Evolutionary conservation across 1,140 invertebrate species (phyloP).

Genomic region (Ostrea edulis): DNA sequence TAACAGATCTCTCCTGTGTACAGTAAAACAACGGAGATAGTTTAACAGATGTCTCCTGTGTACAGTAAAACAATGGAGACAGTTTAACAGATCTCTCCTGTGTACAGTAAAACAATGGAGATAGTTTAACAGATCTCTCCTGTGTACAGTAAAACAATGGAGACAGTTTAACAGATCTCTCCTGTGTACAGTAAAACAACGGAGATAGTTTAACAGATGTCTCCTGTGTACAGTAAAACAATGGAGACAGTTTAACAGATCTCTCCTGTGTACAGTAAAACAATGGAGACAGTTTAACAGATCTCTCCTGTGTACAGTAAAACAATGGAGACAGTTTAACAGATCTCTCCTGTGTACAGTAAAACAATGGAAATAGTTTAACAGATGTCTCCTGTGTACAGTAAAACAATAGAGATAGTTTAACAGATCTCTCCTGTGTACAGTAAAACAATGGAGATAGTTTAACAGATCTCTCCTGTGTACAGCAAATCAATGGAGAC

Average conservation of each 20-base stretch:
- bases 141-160: slow-evolving; percentile 36
- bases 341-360: slow-evolving; percentile 3
- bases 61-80: slow-evolving; percentile 33
- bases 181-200: slow-evolving; percentile 24
- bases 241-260: neutral
- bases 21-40: slow-evolving; percentile 4
- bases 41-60: neutral
- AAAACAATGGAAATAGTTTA: neutral
- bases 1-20: neutral
- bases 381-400: neutral
- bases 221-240: slow-evolving; percentile 31
- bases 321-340: neutral
- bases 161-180: neutral
- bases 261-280: slow-evolving; percentile 22
- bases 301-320: slow-evolving; percentile 24
- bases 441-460: slow-evolving; percentile 9
- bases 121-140: neutral
- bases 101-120: slow-evolving; percentile 20
- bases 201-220: neutral
- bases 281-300: neutral
- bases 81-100: neutral
- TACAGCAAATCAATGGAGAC: slow-evolving; percentile 28
- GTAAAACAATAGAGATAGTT: neutral
- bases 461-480: neutral
- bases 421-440: neutral